Conservation (phyloP, 2,113 vertebrate species). For the Henicopernis longicauda region DNA sequence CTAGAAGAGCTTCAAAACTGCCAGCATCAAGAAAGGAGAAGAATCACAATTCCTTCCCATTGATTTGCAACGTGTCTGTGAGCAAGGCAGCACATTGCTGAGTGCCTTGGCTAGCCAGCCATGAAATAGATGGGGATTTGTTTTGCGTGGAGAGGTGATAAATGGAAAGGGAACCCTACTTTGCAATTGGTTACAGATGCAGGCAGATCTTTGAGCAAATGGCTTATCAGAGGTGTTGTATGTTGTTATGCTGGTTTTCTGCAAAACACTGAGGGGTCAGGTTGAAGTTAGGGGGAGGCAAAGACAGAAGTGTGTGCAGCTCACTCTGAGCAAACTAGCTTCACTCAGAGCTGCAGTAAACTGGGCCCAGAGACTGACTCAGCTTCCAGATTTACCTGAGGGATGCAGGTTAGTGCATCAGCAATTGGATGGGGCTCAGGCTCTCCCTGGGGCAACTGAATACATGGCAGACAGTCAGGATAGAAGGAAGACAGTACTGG, state of each 20-base stretch:
- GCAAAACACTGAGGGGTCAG: neutral
- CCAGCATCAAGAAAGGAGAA: neutral
- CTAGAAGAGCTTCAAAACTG: neutral
- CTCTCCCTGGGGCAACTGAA: neutral
- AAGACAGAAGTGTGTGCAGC: neutral
- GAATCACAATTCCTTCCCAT: neutral
- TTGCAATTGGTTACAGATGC: neutral
- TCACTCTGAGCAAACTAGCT: neutral
- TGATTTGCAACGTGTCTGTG: neutral
- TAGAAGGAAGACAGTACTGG: accelerated
- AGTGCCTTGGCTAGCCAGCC: neutral
- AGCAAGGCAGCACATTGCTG: neutral
- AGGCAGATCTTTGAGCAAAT: neutral
- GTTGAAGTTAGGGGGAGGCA: neutral
- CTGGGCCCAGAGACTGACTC: neutral
- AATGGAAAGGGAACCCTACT: neutral
- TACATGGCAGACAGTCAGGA: neutral
- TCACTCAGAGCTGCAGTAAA: neutral
- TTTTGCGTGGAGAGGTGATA: neutral
- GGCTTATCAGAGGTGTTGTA: neutral
- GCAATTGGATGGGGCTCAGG: neutral
- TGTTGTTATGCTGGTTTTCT: neutral
- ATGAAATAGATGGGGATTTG: neutral
- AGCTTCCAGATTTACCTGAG: neutral
- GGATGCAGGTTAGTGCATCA: neutral